phyloP scores from a whole-genome alignment of 2,888 invertebrate genomes.

The Spisula subtruncata region DNA sequence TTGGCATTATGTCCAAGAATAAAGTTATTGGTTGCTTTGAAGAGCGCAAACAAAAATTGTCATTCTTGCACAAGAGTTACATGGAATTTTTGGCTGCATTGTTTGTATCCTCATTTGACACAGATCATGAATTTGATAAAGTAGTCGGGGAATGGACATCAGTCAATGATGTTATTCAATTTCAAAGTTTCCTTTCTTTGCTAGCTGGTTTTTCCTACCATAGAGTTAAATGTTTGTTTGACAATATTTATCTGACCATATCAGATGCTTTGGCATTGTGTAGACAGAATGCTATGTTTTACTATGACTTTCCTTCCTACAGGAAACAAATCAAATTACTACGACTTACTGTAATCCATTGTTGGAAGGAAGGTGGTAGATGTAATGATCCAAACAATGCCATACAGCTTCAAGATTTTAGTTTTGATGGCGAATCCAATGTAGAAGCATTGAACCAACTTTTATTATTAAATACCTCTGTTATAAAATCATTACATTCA shows the following conservation, averaged over 20 bases:
- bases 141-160: not conserved
- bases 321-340: not conserved
- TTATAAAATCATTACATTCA: not conserved
- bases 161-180: not conserved
- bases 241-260: not conserved
- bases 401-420: not conserved
- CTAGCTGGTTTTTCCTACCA: not conserved
- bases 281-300: not conserved
- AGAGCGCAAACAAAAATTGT: not conserved
- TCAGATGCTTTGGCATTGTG: not conserved
- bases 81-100: not conserved
- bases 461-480: not conserved
- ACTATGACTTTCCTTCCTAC: not conserved
- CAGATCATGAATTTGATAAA: not conserved
- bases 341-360: not conserved
- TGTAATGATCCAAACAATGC: not conserved
- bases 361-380: not conserved
- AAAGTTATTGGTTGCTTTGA: not conserved
- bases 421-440: not conserved
- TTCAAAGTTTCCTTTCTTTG: not conserved
- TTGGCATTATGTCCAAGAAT: slow-evolving; percentile 5
- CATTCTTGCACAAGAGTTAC: not conserved
- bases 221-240: not conserved
- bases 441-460: not conserved
- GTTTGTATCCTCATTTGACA: not conserved